Conservation (phyloP, 2,888 invertebrate species). For the Punctoribates punctum region DNA sequence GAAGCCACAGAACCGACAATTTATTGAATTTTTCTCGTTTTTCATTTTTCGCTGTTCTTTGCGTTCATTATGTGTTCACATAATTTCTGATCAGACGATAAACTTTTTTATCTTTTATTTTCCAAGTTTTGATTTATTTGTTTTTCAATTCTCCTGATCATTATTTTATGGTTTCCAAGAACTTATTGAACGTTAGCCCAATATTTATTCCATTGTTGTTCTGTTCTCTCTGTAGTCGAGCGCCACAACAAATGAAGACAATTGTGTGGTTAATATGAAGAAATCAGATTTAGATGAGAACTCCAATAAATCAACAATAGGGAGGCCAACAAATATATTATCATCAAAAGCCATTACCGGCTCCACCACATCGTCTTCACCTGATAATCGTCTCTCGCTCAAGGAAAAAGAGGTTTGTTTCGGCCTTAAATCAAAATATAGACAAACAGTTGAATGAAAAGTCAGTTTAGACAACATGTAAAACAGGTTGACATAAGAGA, state of each 20-base stretch:
- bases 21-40: neutral
- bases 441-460: neutral
- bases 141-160: neutral
- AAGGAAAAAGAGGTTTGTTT: slow-evolving; percentile 31
- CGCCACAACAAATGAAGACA: slow-evolving; percentile 23
- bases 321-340: neutral
- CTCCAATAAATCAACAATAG: slow-evolving; percentile 9
- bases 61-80: neutral
- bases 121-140: neutral
- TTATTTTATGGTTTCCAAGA: neutral
- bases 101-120: neutral
- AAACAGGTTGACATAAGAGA: slow-evolving; percentile 7
- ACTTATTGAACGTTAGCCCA: neutral
- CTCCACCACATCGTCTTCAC: neutral
- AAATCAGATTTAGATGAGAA: slow-evolving; percentile 4
- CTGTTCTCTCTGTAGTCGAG: neutral
- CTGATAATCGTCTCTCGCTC: neutral
- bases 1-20: neutral
- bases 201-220: slow-evolving; percentile 15
- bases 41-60: neutral
- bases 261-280: slow-evolving; percentile 28
- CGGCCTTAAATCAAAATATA: neutral
- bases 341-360: neutral
- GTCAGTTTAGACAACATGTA: neutral
- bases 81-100: slow-evolving; percentile 14